phyloP scores from a whole-genome alignment of 2,113 vertebrate species.

The Alaudala cheleensis region DNA sequence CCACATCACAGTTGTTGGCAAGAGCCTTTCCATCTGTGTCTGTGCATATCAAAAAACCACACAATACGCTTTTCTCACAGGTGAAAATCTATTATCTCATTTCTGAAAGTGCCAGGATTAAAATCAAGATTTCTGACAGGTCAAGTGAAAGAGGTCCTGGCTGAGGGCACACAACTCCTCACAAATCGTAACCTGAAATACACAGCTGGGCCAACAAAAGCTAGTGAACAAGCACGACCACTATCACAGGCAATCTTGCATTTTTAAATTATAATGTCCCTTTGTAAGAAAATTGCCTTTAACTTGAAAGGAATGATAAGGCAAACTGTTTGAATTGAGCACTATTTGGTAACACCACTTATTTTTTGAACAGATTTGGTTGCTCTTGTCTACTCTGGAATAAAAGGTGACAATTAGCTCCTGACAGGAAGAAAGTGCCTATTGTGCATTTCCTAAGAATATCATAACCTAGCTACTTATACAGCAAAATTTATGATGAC shows the following conservation, averaged over 20 bases:
- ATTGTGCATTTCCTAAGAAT: neutral
- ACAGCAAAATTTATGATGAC: neutral
- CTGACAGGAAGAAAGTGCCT: neutral
- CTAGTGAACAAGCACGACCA: neutral
- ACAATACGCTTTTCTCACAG: constrained; percentile 20
- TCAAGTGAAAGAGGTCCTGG: neutral
- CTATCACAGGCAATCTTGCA: neutral
- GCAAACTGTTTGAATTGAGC: neutral
- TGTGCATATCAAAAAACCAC: neutral
- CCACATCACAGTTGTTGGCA: neutral
- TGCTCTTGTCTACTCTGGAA: neutral
- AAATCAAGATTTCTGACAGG: neutral
- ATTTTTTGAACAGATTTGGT: neutral
- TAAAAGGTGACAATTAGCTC: neutral
- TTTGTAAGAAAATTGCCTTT: neutral
- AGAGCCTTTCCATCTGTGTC: neutral
- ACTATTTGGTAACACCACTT: neutral
- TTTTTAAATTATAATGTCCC: neutral
- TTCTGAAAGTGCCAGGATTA: neutral
- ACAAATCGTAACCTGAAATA: neutral
- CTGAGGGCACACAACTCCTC: neutral
- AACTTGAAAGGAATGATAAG: neutral
- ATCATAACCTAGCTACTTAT: neutral
- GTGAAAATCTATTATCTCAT: constrained; percentile 10
- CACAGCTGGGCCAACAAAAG: neutral